Conservation (phyloP, 2,888 invertebrate species). For the Dryobota labecula region DNA sequence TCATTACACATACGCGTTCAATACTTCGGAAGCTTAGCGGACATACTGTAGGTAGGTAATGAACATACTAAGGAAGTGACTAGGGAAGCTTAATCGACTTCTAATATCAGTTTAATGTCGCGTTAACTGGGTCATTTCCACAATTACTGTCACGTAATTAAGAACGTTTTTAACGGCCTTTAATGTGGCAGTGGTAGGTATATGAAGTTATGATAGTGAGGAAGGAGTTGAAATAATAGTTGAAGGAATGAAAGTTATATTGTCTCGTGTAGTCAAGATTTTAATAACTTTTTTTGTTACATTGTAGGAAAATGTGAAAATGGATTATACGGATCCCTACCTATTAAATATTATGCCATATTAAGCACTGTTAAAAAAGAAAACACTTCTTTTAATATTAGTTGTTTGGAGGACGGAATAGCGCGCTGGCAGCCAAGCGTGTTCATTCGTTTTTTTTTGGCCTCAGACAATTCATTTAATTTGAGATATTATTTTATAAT, state of each 20-base stretch:
- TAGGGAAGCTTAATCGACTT: conserved; percentile 53
- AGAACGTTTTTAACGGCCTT: conserved; percentile 39
- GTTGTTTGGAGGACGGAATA: conserved; percentile 1
- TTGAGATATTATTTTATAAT: neutral
- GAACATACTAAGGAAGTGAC: conserved; percentile 49
- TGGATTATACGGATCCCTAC: no score
- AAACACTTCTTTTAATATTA: neutral
- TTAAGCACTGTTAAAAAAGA: neutral
- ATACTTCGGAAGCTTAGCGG: conserved; percentile 19
- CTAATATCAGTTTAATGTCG: conserved; percentile 59
- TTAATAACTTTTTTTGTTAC: neutral
- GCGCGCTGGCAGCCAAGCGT: neutral
- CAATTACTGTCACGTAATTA: conserved; percentile 56
- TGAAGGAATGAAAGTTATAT: neutral
- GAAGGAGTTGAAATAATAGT: neutral
- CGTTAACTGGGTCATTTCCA: conserved; percentile 57
- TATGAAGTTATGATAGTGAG: conserved; percentile 1
- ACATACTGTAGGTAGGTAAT: conserved; percentile 29
- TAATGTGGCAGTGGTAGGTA: conserved; percentile 19
- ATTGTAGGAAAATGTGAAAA: neutral
- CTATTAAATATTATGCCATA: neutral
- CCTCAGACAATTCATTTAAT: neutral
- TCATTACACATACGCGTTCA: conserved; percentile 4
- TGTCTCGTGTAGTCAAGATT: neutral
- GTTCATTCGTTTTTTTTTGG: neutral